Base-by-base conservation (phyloP, 1,140 invertebrate species). In the Bombus superbus region DNA sequence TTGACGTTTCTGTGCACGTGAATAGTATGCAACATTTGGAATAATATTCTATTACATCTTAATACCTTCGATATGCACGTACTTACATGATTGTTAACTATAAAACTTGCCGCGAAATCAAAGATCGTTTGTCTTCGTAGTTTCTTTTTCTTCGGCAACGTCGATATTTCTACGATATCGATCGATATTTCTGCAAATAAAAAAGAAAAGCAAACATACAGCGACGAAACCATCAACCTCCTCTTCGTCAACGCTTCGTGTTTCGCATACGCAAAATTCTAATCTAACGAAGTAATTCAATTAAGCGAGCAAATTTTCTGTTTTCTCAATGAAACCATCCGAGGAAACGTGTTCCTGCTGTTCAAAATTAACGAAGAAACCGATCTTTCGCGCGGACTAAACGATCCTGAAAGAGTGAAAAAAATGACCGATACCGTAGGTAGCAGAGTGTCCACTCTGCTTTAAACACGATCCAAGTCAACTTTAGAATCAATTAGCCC, bases 41-140 rank as follows among this genome's bases (percentile, higher is more conserved):
- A 78, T 83, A 83, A 77, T 78, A 83, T 83, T 78, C 66, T 57
- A 68, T 78, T 69, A 69, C 64, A 59, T 83, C 75, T 77, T 69
- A 69, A 83, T 83, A 78, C 64, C 38, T 59, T 57, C 38, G 47
- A 69, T 38, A 18, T 40, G 62, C 64, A 8, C 47, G 40, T 28
- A 68, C 11, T 25, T 68, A 75, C 62, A 57, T 44, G 38, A 9
- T 10, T 57, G 57, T 40, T 53, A 40, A 68, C 44, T 75, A 22
- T 76, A 25, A 83, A 66, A 68, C 53, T 62, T 22, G 35, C n/a
- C 38, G 72, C 11, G 35, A 59, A 32, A 75, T 66, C 40, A 38
- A 62, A 81, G 22, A 8, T 28, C 57, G 35, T 71, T 59, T 38
- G 66, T 38, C 4, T 59, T 13, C 8, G 18, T 42, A 28, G 8